Percentiles rank a stretch among this genome's conserved stretches.
Evolutionary conservation across 2,888 invertebrate species (phyloP).

Genomic region (Gymnoscelis rufifasciata): DNA sequence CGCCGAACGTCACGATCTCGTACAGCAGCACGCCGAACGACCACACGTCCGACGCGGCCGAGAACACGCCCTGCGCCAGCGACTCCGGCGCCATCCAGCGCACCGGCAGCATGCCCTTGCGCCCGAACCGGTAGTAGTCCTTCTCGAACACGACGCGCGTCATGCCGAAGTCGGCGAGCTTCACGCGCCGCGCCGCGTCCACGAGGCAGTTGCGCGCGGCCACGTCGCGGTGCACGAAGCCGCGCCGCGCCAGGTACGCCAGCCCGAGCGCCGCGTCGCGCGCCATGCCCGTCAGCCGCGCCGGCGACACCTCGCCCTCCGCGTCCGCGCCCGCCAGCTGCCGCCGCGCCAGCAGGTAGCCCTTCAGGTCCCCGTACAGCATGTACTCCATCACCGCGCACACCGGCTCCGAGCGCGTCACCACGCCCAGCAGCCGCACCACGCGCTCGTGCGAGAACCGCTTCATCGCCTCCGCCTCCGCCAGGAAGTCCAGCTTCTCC

Average conservation of each 20-base stretch:
- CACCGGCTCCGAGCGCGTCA: constrained; percentile 91
- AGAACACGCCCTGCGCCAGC: constrained; percentile 88
- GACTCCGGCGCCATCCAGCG: constrained; percentile 97
- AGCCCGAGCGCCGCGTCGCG: constrained; percentile 91
- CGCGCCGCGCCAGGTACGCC: constrained; percentile 89
- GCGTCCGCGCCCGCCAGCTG: constrained; percentile 83
- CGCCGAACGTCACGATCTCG: constrained; percentile 94
- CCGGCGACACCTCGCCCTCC: constrained; percentile 85
- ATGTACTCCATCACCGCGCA: constrained; percentile 96
- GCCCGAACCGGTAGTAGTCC: constrained; percentile 93
- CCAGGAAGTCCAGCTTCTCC: constrained; percentile 93
- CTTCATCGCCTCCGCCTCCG: constrained; percentile 97
- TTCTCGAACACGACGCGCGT: constrained; percentile 91
- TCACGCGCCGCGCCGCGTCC: constrained; percentile 85
- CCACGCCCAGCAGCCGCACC: constrained; percentile 90
- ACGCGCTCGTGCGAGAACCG: constrained; percentile 94
- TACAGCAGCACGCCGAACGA: constrained; percentile 92
- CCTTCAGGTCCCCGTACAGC: constrained; percentile 95
- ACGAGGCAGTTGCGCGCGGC: constrained; percentile 89
- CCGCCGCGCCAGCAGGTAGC: constrained; percentile 89
- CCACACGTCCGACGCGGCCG: constrained; percentile 93
- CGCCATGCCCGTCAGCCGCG: constrained; percentile 91
- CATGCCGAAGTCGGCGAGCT: constrained; percentile 95
- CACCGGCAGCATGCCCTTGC: constrained; percentile 92
- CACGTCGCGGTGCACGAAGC: constrained; percentile 94